A percentile compares a stretch with the other conserved stretches of the same genome.
phyloP scores from a whole-genome alignment of 2,888 invertebrate genomes.

The Deroplatys truncata region DNA sequence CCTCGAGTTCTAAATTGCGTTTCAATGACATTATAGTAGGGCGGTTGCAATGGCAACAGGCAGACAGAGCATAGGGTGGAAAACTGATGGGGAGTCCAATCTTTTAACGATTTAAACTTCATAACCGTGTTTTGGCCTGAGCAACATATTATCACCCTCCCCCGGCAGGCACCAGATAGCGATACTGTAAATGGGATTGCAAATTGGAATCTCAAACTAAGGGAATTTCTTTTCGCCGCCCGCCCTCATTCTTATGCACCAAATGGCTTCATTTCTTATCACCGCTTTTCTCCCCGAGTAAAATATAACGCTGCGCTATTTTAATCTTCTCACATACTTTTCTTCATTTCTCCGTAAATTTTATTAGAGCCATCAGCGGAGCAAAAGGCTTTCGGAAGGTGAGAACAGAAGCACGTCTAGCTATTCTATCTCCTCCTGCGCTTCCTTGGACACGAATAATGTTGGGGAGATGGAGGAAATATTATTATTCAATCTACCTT shows the following conservation, averaged over 20 bases:
- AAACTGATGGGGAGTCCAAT: background rate
- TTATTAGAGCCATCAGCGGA: constrained; percentile 7
- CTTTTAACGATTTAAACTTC: constrained; percentile 4
- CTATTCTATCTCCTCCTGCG: background rate
- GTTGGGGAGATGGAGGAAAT: background rate
- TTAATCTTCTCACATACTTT: background rate
- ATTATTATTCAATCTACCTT: background rate
- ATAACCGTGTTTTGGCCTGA: background rate
- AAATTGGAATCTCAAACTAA: constrained; percentile 4
- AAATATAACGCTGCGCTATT: background rate
- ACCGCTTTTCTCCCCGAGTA: background rate
- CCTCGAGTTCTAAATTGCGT: background rate
- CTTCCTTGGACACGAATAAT: too few species aligned
- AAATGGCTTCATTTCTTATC: constrained; percentile 13
- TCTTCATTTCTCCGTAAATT: background rate
- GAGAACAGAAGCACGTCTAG: background rate
- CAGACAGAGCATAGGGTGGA: background rate
- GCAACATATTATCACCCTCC: background rate
- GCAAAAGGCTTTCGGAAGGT: background rate
- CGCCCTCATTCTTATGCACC: background rate
- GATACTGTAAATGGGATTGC: constrained; percentile 9
- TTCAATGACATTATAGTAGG: background rate
- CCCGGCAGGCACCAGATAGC: background rate
- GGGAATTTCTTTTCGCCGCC: background rate
- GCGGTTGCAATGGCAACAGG: background rate